These are phyloP conservation scores for Aldabrachelys gigantea DNA, from an alignment of 2,113 vertebrate species.

Conservation along the genomic window DNA sequence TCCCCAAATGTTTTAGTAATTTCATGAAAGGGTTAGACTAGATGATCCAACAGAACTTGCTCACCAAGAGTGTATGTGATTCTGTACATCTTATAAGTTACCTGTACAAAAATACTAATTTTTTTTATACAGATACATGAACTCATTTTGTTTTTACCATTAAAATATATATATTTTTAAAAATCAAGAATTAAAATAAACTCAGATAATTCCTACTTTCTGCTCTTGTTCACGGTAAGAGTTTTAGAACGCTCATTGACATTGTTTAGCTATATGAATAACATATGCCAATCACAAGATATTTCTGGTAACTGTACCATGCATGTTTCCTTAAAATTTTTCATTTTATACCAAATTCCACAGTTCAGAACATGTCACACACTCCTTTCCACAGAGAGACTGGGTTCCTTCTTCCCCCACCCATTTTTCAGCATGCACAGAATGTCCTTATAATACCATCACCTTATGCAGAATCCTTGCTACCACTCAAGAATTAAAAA, in stretches of 20 bases:
- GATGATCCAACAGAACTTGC: neutral
- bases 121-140: neutral
- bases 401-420: neutral
- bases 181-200: neutral
- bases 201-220: neutral
- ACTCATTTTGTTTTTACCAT: neutral
- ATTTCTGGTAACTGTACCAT: neutral
- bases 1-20: neutral
- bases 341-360: neutral
- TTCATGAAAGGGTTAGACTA: neutral
- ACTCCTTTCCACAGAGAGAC: neutral
- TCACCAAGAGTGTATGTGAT: neutral
- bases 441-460: neutral
- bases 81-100: neutral
- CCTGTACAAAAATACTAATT: neutral
- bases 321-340: conserved; percentile 7
- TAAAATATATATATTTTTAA: neutral
- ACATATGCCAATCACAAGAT: neutral
- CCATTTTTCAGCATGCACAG: neutral
- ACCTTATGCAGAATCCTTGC: neutral
- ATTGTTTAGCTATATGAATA: conserved; percentile 3
- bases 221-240: neutral
- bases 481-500: neutral
- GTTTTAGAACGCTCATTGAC: neutral
- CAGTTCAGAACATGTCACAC: neutral